These are phyloP conservation scores for Melanotaenia maccullochi DNA, from an alignment of 2,797 vertebrate species.

Conservation along the genomic window DNA sequence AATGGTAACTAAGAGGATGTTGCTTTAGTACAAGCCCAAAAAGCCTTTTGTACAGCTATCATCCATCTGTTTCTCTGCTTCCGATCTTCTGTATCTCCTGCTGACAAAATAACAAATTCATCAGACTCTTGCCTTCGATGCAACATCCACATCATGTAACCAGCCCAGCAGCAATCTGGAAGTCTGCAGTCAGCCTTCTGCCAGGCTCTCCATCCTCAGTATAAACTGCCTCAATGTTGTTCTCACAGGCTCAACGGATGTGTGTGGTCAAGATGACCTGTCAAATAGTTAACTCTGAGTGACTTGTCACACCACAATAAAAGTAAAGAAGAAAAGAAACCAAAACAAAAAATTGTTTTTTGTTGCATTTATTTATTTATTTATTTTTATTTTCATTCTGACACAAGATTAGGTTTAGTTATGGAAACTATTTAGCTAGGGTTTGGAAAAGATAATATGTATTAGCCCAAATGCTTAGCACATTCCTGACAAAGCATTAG, in stretches of 20 bases:
- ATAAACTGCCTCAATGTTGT: neutral
- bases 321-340: neutral
- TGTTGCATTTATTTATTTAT: too few species aligned
- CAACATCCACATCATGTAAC: constrained; percentile 21
- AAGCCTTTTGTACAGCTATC: neutral
- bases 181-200: constrained; percentile 1
- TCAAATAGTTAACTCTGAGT: neutral
- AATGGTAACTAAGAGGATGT: neutral
- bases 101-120: constrained; percentile 36
- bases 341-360: too few species aligned
- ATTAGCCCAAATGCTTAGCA: too few species aligned
- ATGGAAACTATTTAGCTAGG: too few species aligned
- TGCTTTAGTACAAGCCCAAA: neutral
- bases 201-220: constrained; percentile 14
- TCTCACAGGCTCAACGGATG: constrained; percentile 1
- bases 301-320: neutral
- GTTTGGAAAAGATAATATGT: too few species aligned
- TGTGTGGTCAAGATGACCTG: constrained; percentile 15
- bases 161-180: constrained; percentile 6
- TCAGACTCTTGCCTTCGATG: constrained; percentile 33
- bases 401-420: too few species aligned
- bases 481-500: too few species aligned
- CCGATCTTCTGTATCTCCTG: too few species aligned
- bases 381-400: too few species aligned
- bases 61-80: constrained; percentile 7